Evolutionary conservation across 2,888 invertebrate species (phyloP).

Genomic region (Folsomia manolachei): DNA sequence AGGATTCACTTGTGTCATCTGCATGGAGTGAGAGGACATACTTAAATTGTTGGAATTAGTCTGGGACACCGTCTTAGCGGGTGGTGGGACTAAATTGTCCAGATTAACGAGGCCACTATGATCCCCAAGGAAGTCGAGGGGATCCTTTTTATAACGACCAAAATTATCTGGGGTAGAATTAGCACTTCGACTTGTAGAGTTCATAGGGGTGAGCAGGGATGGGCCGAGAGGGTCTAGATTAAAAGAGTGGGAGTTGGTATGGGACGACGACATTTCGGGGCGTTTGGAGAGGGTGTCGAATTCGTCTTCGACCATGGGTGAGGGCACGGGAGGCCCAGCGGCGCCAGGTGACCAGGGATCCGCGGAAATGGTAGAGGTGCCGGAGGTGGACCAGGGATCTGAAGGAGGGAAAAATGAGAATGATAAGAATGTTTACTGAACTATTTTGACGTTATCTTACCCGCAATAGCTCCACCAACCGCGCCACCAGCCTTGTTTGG

Average conservation of each 20-base stretch:
- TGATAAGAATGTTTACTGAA: too few species aligned
- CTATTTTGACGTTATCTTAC: not conserved
- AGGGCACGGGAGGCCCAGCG: conserved; percentile 53
- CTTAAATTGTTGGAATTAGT: not conserved
- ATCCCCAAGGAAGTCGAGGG: conserved; percentile 93
- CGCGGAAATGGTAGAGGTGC: conserved; percentile 51
- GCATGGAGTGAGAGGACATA: conserved; percentile 5
- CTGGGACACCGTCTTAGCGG: conserved; percentile 9
- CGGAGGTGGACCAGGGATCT: not conserved
- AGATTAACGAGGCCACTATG: conserved; percentile 95
- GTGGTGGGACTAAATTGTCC: conserved; percentile 81
- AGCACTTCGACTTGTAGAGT: conserved; percentile 36
- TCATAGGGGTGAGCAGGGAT: conserved; percentile 42
- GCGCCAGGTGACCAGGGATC: conserved; percentile 64
- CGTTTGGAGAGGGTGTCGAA: conserved; percentile 83
- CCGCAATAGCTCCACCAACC: not conserved
- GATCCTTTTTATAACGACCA: conserved; percentile 69
- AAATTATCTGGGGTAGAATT: conserved; percentile 30
- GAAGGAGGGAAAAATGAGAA: too few species aligned
- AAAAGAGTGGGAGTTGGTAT: too few species aligned
- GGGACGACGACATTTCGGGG: conserved; percentile 51
- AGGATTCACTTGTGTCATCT: conserved; percentile 36
- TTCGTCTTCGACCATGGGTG: conserved; percentile 70
- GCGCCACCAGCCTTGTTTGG: conserved; percentile 23
- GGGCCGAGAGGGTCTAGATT: conserved; percentile 45